Conservation (phyloP, 2,888 invertebrate species). For the Lacanobia wlatinum region DNA sequence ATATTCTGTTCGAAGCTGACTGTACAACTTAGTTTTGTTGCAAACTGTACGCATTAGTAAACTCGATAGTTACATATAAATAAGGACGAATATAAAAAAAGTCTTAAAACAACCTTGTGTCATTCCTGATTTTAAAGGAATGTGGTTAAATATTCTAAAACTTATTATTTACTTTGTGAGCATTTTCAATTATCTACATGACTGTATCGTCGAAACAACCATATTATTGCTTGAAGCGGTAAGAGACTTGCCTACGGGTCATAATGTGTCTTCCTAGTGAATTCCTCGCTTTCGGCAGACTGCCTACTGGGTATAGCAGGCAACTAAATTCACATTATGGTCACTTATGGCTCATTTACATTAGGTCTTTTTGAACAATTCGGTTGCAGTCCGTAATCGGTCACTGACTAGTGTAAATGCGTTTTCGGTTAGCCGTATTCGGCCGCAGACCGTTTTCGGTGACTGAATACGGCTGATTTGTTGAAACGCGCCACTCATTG, state of each 20-base stretch:
- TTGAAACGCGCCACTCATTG: too few relatives aligned
- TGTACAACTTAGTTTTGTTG: conserved; percentile 18
- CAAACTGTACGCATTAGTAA: conserved; percentile 15
- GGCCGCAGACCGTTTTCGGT: too few relatives aligned
- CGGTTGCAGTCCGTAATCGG: too few relatives aligned
- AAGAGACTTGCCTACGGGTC: not conserved
- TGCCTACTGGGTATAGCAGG: too few relatives aligned
- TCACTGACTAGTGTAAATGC: too few relatives aligned
- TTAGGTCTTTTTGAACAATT: too few relatives aligned
- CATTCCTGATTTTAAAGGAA: conserved; percentile 64
- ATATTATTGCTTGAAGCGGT: not conserved
- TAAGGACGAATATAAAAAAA: conserved; percentile 56
- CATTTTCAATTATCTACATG: conserved; percentile 63
- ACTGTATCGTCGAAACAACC: conserved; percentile 35
- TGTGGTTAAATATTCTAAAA: conserved; percentile 65
- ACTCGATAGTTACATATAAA: conserved; percentile 38
- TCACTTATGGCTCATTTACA: too few relatives aligned
- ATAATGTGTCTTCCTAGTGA: not conserved
- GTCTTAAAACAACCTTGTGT: conserved; percentile 55
- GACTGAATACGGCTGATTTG: too few relatives aligned
- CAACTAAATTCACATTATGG: too few relatives aligned
- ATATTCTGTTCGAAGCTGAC: conserved; percentile 21
- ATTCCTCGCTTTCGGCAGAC: not conserved
- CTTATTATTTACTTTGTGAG: conserved; percentile 65
- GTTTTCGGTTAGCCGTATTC: too few relatives aligned